Base-by-base conservation (phyloP, 2,113 vertebrate genomes). In the Tragulus kanchil region DNA sequence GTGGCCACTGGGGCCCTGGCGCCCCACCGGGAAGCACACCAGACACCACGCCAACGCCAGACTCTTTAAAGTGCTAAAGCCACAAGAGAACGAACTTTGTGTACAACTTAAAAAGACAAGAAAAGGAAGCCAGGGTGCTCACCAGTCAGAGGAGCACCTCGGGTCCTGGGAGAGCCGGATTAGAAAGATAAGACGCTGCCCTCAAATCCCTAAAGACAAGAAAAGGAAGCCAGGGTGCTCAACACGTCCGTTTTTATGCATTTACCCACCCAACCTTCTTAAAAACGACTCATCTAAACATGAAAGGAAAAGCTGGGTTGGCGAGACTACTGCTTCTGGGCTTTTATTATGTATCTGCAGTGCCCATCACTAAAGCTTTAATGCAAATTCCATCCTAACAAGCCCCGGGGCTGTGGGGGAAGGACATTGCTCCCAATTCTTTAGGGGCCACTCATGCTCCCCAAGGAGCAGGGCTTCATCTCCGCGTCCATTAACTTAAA, bases 101-200 rank as follows among this genome's bases (percentile, higher is more conserved):
- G 97, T 77, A 88, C 69, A 96, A 83, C 15, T 97, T 95, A 94
- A 89, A 94, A 85, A 58, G 98, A 88, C 93, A n/a, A n/a, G n/a
- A n/a, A n/a, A n/a, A n/a, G n/a, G n/a, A n/a, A n/a, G n/a, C n/a
- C n/a, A n/a, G n/a, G n/a, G n/a, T n/a, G n/a, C n/a, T n/a, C n/a
- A n/a, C n/a, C n/a, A n/a, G n/a, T n/a, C n/a, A n/a, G n/a, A n/a
- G n/a, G n/a, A n/a, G n/a, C n/a, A n/a, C n/a, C n/a, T n/a, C n/a
- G n/a, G n/a, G n/a, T n/a, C n/a, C n/a, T n/a, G n/a, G n/a, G n/a
- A n/a, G n/a, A n/a, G n/a, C n/a, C n/a, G n/a, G n/a, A n/a, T n/a
- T n/a, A n/a, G n/a, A n/a, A n/a, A n/a, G n/a, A n/a, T n/a, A n/a
- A n/a, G n/a, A n/a, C n/a, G n/a, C n/a, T n/a, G n/a, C n/a, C n/a